Conservation (phyloP, 2,888 invertebrate genomes). For the Thecophora atra region DNA sequence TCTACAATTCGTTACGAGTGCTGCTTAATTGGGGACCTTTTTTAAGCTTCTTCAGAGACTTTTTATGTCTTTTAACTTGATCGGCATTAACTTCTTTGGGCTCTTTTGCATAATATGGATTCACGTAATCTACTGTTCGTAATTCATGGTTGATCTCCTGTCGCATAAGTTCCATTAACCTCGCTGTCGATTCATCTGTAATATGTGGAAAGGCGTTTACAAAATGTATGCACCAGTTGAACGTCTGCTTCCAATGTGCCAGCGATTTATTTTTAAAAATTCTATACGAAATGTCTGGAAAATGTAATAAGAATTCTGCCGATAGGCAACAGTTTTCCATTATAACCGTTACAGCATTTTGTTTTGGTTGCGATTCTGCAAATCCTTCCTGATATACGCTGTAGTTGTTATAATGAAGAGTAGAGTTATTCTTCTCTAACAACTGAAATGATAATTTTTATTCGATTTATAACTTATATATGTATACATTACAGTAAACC, state of each 20-base stretch:
- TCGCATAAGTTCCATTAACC: constrained; percentile 45
- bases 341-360: constrained; percentile 44
- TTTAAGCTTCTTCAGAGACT: constrained; percentile 39
- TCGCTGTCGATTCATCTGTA: constrained; percentile 43
- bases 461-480: background rate
- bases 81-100: background rate
- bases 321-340: constrained; percentile 48
- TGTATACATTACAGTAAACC: constrained; percentile 33
- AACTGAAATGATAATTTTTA: constrained; percentile 39
- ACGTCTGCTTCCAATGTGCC: constrained; percentile 43
- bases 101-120: constrained; percentile 41
- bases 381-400: constrained; percentile 41
- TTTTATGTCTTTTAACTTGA: constrained; percentile 22
- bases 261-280: constrained; percentile 39
- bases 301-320: constrained; percentile 48
- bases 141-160: constrained; percentile 48
- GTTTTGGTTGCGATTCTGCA: constrained; percentile 38
- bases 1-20: constrained; percentile 39
- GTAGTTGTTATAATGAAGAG: constrained; percentile 42
- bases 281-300: constrained; percentile 49
- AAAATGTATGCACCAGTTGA: constrained; percentile 49
- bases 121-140: constrained; percentile 41
- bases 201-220: constrained; percentile 45
- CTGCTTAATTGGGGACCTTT: constrained; percentile 42
- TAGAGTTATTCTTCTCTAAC: constrained; percentile 45